phyloP scores from a whole-genome alignment of 64 coral and sea anemone species.

The Stichodactyla mertensii region DNA sequence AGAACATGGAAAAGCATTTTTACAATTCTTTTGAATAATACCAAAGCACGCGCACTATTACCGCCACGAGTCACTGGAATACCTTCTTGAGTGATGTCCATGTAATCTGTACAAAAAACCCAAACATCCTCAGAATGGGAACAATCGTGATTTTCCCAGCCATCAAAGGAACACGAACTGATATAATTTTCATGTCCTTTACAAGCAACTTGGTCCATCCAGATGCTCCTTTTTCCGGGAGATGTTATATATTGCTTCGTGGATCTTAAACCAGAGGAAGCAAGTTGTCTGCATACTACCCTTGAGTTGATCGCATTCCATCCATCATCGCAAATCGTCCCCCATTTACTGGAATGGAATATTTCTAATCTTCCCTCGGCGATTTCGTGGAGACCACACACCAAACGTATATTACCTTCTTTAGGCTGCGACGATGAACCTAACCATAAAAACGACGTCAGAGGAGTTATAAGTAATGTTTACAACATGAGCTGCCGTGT shows the following conservation, averaged over 20 bases:
- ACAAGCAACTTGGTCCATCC: background rate
- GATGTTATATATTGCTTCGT: no score
- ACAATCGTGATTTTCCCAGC: background rate
- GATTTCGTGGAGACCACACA: constrained; percentile 21
- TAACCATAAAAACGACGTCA: background rate
- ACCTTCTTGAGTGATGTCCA: background rate
- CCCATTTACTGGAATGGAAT: constrained; percentile 67
- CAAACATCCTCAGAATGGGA: background rate
- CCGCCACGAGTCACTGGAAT: background rate
- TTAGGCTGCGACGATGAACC: background rate
- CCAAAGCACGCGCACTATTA: no score
- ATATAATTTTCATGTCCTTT: background rate
- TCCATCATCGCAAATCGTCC: constrained; percentile 59
- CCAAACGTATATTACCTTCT: background rate
- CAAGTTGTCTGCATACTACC: constrained; percentile 75
- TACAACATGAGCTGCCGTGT: no score
- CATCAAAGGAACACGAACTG: background rate
- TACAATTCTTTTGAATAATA: no score
- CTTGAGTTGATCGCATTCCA: constrained; percentile 48
- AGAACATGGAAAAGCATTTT: no score
- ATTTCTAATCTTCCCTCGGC: constrained; percentile 67
- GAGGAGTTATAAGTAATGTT: no score
- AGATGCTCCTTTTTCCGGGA: background rate
- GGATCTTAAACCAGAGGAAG: background rate
- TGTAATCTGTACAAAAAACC: background rate